Conservation (phyloP, 2,888 invertebrate species). For the Cataglyphis altisquamis region DNA sequence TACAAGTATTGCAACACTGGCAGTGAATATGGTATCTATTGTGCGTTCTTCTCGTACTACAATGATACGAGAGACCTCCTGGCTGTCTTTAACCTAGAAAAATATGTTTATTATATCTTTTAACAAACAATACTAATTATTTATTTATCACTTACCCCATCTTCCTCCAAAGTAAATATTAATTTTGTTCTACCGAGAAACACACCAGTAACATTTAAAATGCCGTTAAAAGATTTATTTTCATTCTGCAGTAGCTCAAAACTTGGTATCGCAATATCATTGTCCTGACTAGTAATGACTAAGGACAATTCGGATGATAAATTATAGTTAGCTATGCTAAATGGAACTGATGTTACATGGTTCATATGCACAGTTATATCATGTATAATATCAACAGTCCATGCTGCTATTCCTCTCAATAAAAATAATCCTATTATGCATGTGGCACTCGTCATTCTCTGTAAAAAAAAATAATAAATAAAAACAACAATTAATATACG, state of each 20-base stretch:
- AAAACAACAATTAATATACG: not conserved
- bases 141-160: constrained; percentile 66
- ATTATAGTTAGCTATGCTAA: constrained; percentile 80
- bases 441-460: constrained; percentile 29
- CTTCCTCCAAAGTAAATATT: constrained; percentile 38
- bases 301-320: not conserved
- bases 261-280: constrained; percentile 71
- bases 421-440: constrained; percentile 37
- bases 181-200: constrained; percentile 87
- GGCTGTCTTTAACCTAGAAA: constrained; percentile 28
- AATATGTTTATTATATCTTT: constrained; percentile 68
- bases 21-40: constrained; percentile 92
- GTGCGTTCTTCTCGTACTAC: constrained; percentile 89
- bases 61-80: constrained; percentile 86
- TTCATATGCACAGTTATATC: constrained; percentile 86
- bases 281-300: constrained; percentile 66
- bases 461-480: not conserved
- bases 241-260: not conserved
- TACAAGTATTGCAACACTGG: constrained; percentile 91
- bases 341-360: constrained; percentile 85
- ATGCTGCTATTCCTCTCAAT: constrained; percentile 56
- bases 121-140: constrained; percentile 2
- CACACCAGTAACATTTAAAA: constrained; percentile 85
- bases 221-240: constrained; percentile 24
- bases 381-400: constrained; percentile 12